These are phyloP conservation scores for Resseliella maxima DNA, from an alignment of 2,888 invertebrate species.

Conservation along the genomic window DNA sequence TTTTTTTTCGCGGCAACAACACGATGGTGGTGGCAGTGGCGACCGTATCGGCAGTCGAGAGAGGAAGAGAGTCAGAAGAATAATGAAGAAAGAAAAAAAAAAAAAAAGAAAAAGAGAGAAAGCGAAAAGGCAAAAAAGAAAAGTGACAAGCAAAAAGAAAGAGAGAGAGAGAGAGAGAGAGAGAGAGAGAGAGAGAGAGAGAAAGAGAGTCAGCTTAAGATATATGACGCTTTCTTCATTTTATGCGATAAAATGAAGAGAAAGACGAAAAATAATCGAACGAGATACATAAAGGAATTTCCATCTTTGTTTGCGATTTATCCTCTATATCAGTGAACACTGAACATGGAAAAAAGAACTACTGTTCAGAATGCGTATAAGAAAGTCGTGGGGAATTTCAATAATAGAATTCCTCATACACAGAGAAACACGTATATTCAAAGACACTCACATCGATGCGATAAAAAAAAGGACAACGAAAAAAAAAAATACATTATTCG, in stretches of 20 bases:
- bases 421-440: background rate
- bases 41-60: no score
- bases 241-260: background rate
- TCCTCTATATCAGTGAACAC: slow-evolving; percentile 33
- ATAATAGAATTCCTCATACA: slow-evolving; percentile 57
- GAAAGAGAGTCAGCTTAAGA: background rate
- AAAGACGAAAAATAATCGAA: slow-evolving; percentile 23
- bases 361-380: slow-evolving; percentile 57
- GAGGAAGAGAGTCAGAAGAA: no score
- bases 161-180: background rate
- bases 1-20: no score
- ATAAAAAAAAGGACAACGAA: background rate
- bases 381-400: slow-evolving; percentile 57
- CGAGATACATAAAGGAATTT: slow-evolving; percentile 57
- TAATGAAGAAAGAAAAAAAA: no score
- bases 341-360: slow-evolving; percentile 18
- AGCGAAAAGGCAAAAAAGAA: no score
- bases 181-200: background rate
- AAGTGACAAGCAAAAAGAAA: background rate
- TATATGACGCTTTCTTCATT: slow-evolving; percentile 33
- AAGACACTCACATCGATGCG: no score
- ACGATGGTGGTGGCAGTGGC: no score
- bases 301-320: slow-evolving; percentile 56
- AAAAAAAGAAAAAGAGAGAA: no score
- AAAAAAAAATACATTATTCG: background rate